These are phyloP conservation scores for Agrilus cyanescens DNA, from an alignment of 2,888 invertebrate species.

Conservation along the genomic window DNA sequence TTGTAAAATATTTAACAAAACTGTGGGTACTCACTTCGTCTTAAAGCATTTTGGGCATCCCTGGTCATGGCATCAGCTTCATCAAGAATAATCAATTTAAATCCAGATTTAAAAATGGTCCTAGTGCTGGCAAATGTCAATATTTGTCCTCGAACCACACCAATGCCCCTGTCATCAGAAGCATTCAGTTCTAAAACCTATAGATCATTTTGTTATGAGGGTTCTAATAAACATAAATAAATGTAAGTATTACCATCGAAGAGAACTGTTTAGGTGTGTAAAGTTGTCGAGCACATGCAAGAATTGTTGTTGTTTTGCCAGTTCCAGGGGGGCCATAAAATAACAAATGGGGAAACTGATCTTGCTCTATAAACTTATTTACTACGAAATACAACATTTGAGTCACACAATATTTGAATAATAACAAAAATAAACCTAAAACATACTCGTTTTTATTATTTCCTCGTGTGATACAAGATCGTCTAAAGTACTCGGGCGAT, in stretches of 20 bases:
- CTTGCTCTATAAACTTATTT: slow-evolving; percentile 76
- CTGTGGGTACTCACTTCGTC: slow-evolving; percentile 71
- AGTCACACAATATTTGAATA: slow-evolving; percentile 16
- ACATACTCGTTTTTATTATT: slow-evolving; percentile 84
- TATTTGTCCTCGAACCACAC: slow-evolving; percentile 86
- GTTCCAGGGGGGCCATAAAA: slow-evolving; percentile 99
- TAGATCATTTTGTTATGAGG: not conserved
- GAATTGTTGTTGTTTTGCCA: slow-evolving; percentile 94
- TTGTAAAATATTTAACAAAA: not conserved
- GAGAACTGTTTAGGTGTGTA: slow-evolving; percentile 82
- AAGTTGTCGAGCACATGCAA: slow-evolving; percentile 88
- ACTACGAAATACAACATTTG: slow-evolving; percentile 41
- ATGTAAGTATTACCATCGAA: slow-evolving; percentile 66
- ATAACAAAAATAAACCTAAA: slow-evolving; percentile 10
- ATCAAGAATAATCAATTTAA: slow-evolving; percentile 92
- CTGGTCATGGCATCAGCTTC: slow-evolving; percentile 99
- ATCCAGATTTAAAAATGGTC: slow-evolving; percentile 86
- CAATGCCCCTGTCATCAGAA: slow-evolving; percentile 96
- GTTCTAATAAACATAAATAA: slow-evolving; percentile 1
- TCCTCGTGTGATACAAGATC: slow-evolving; percentile 96
- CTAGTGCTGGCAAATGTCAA: slow-evolving; percentile 93
- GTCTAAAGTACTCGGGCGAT: slow-evolving; percentile 80
- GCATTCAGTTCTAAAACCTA: slow-evolving; percentile 89
- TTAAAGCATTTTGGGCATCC: slow-evolving; percentile 96
- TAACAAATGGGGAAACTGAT: slow-evolving; percentile 87